These are phyloP conservation scores for Triplophysa rosa DNA, from an alignment of 2,113 vertebrate genomes.

Conservation along the genomic window DNA sequence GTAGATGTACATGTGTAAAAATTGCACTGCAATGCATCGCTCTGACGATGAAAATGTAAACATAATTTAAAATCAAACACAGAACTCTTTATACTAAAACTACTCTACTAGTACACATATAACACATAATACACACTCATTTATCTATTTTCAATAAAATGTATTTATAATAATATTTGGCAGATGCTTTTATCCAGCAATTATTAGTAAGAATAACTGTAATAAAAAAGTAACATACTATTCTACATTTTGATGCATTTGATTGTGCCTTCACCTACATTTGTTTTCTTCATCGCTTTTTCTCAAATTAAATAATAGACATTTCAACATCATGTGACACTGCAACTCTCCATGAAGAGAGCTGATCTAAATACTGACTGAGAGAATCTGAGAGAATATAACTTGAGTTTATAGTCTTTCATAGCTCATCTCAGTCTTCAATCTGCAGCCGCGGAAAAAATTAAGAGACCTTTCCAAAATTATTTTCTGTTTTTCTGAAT, in stretches of 20 bases:
- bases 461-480: no score
- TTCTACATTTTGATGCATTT: no score
- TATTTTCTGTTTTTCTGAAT: no score
- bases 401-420: slow-evolving; percentile 22
- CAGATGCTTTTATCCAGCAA: not conserved
- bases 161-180: not conserved
- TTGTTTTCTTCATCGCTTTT: no score
- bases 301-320: no score
- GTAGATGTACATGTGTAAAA: not conserved
- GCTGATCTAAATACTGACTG: slow-evolving; percentile 36
- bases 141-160: not conserved
- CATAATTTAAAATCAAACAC: not conserved
- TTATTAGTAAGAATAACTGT: no score
- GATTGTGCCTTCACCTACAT: no score
- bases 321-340: not conserved
- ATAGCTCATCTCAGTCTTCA: not conserved
- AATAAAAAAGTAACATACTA: no score
- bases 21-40: not conserved
- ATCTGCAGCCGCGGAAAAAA: no score
- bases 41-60: not conserved
- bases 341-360: slow-evolving; percentile 1
- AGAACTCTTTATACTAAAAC: no score
- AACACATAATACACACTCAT: not conserved
- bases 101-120: no score
- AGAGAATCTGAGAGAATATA: slow-evolving; percentile 20